Evolutionary conservation across 1,140 invertebrate species (phyloP).

Genomic region (Galleria mellonella): DNA sequence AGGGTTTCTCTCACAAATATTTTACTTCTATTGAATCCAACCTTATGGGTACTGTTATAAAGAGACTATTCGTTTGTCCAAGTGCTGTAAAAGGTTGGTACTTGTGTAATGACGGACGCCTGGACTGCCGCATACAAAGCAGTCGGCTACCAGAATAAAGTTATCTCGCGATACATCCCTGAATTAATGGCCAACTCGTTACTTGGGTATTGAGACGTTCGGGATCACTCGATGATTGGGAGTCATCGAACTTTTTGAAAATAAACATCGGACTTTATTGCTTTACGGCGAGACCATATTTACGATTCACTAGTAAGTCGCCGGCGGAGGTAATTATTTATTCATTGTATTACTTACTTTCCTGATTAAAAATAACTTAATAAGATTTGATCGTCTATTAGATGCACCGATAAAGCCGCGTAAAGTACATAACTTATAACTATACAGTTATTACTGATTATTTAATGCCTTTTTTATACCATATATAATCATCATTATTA

Average conservation of each 20-base stretch:
- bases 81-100: conserved; percentile 19
- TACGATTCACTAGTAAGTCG: too few species aligned
- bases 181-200: conserved; percentile 72
- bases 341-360: too few species aligned
- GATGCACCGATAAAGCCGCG: too few species aligned
- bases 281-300: too few species aligned
- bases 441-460: too few species aligned
- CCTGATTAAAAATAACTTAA: too few species aligned
- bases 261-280: conserved; percentile 13
- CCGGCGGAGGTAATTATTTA: too few species aligned
- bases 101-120: conserved; percentile 62
- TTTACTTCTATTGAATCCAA: conserved; percentile 6
- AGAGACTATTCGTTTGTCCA: conserved; percentile 13
- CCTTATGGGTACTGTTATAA: conserved; percentile 24
- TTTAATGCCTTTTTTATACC: too few species aligned
- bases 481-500: too few species aligned
- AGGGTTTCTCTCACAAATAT: conserved; percentile 36
- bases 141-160: conserved; percentile 73
- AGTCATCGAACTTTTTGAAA: conserved; percentile 43
- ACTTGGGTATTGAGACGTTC: conserved; percentile 71
- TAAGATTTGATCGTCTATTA: too few species aligned
- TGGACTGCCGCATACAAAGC: conserved; percentile 68
- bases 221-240: conserved; percentile 51
- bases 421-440: too few species aligned
- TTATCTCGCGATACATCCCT: conserved; percentile 72